Evolutionary conservation across 2,797 vertebrate genomes (phyloP), one percentile per base, ranked within the genome.

Genomic region (Premnoplex brunnescens): DNA sequence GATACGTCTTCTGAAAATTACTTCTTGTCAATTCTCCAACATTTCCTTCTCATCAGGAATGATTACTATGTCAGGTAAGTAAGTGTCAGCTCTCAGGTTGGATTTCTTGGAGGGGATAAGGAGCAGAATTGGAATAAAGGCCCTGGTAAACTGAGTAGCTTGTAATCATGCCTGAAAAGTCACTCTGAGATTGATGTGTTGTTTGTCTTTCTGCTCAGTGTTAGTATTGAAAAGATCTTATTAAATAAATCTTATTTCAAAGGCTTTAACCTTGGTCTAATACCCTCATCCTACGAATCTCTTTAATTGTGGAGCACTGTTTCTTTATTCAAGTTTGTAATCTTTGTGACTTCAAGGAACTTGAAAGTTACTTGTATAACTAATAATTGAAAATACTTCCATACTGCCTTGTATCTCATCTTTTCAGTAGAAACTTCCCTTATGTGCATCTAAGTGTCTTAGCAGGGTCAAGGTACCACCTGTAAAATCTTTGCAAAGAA

Each of bases 41-140:
- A 99, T 89, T 98, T 99, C 81, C 97, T 99, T 60, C 99, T 99
- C 85, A 99, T 99, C 97, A 98, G 99, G 97, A 99, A 98, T 17
- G 99, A 99, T 97, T 99, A 99, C 98, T 99, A 99, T 96, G 97
- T 99, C 97, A 98, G 99, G 99, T 99, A 97, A 98, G 99, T 99
- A 97, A 98, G 98, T 86, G 36, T 39, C n/a, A 27, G 39, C 85
- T 79, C 5, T 44, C 26, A 48, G 27, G 6, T 24, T 74, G 58
- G 27, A 1, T 4, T 19, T 77, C 36, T 4, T 30, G 9, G 41
- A 48, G 28, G 4, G 1, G 3, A 0, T 3, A 21, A 30, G 4
- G 34, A 2, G 10, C n/a, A 58, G 8, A 88, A n/a, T 0, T 62
- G 26, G 37, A 73, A 39, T 66, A 0, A 18, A 64, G 14, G 43